Evolutionary conservation across 1,140 invertebrate genomes (phyloP).

Genomic region (Dreissena polymorpha): DNA sequence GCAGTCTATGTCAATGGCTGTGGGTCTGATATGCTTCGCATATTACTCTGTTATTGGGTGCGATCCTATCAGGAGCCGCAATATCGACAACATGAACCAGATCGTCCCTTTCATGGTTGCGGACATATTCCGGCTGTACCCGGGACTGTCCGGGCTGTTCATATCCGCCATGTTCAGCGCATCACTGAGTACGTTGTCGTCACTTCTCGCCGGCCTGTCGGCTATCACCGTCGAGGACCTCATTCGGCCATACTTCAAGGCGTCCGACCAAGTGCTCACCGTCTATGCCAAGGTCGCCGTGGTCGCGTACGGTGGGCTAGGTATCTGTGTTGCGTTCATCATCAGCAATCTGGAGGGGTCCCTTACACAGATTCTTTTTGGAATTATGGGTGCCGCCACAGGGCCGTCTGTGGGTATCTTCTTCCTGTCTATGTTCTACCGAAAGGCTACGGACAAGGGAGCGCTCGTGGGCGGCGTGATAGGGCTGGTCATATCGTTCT

Average conservation of each 20-base stretch:
- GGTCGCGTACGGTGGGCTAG: constrained; percentile 22
- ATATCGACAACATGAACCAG: constrained; percentile 33
- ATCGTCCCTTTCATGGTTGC: constrained; percentile 46
- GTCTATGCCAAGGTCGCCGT: constrained; percentile 26
- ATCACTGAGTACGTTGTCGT: constrained; percentile 38
- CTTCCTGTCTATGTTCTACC: constrained; percentile 45
- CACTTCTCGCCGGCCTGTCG: constrained; percentile 24
- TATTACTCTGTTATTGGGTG: constrained; percentile 21
- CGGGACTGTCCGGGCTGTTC: constrained; percentile 36
- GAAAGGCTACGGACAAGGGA: constrained; percentile 28
- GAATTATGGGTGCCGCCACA: constrained; percentile 40
- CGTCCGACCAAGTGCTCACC: constrained; percentile 9
- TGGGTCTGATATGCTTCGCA: constrained; percentile 39
- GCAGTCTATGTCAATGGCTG: constrained; percentile 44
- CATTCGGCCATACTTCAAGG: constrained; percentile 24
- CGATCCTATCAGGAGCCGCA: constrained; percentile 15
- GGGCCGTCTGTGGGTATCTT: constrained; percentile 38
- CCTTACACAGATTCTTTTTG: constrained; percentile 43
- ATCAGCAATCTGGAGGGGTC: constrained; percentile 26
- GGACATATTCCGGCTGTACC: constrained; percentile 34
- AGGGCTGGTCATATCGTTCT: constrained; percentile 29
- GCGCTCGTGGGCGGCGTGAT: constrained; percentile 25
- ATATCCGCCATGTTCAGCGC: constrained; percentile 47
- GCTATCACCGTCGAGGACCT: constrained; percentile 38
- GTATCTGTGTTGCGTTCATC: constrained; percentile 26